These are phyloP conservation scores for Tipula helvola DNA, from an alignment of 2,888 invertebrate genomes.

Conservation along the genomic window DNA sequence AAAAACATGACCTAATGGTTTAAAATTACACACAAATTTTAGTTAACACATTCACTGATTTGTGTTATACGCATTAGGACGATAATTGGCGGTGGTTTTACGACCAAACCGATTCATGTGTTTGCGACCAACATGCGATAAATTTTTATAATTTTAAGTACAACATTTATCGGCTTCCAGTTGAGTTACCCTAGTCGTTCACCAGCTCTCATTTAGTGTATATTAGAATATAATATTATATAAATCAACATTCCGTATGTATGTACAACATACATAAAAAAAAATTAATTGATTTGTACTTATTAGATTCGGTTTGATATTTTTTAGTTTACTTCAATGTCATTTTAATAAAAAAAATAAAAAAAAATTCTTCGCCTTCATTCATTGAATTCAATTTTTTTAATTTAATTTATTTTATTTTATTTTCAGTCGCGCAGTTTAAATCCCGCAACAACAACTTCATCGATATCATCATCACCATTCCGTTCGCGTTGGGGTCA, in stretches of 20 bases:
- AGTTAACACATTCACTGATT: background rate
- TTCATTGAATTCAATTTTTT: slow-evolving; percentile 5
- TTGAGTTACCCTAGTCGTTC: background rate
- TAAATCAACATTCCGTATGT: background rate
- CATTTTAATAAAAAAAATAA: background rate
- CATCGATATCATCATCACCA: slow-evolving; percentile 28
- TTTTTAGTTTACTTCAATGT: background rate
- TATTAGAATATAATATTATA: background rate
- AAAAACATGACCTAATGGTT: background rate
- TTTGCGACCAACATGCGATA: background rate
- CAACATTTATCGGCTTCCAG: background rate
- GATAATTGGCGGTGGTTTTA: background rate
- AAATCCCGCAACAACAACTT: slow-evolving; percentile 19
- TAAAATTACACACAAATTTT: background rate
- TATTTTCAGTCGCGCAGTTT: slow-evolving; percentile 36
- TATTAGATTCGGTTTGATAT: background rate
- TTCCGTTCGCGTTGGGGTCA: slow-evolving; percentile 42
- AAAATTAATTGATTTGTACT: slow-evolving; percentile 6
- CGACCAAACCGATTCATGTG: background rate
- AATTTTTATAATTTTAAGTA: background rate
- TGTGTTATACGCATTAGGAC: background rate
- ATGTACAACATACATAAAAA: background rate
- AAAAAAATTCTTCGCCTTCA: background rate
- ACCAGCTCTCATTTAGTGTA: background rate
- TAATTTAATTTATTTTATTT: slow-evolving; percentile 12